These are phyloP conservation scores for Sparus aurata DNA, from an alignment of 2,797 vertebrate species.

Conservation along the genomic window DNA sequence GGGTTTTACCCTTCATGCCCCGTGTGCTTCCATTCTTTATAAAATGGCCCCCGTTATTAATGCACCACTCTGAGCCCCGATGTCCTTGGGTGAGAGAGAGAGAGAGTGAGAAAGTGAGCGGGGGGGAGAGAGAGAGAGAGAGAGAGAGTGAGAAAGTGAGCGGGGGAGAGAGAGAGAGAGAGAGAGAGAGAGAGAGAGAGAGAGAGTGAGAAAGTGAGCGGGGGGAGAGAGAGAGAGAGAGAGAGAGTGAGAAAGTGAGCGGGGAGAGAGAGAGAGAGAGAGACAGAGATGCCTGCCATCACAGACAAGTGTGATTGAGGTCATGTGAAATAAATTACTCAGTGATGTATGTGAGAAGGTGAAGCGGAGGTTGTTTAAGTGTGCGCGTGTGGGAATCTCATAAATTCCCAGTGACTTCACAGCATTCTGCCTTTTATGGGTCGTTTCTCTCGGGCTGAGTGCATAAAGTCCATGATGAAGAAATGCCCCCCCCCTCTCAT, in stretches of 20 bases:
- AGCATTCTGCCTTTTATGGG: conserved; percentile 50
- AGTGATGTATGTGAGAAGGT: conserved; percentile 43
- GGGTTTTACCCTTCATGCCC: conserved; percentile 61
- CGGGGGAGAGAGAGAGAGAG: too few species aligned
- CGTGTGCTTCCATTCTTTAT: conserved; percentile 43
- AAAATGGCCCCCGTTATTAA: conserved; percentile 64
- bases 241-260: too few species aligned
- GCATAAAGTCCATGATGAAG: conserved; percentile 34
- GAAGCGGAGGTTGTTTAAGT: conserved; percentile 40
- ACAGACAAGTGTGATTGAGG: conserved; percentile 43
- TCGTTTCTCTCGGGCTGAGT: not conserved
- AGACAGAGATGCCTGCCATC: conserved; percentile 32
- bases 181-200: too few species aligned
- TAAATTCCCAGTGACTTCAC: conserved; percentile 29
- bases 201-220: too few species aligned
- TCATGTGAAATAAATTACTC: conserved; percentile 59
- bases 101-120: conserved; percentile 15
- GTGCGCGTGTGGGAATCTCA: conserved; percentile 15
- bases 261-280: conserved; percentile 11
- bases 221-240: too few species aligned
- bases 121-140: too few species aligned
- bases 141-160: too few species aligned
- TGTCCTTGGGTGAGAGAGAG: conserved; percentile 61
- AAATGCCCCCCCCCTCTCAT: conserved; percentile 12
- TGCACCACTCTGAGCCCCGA: conserved; percentile 34